Base-by-base conservation (phyloP, 2,888 invertebrate genomes). In the Drosophila rubida region DNA sequence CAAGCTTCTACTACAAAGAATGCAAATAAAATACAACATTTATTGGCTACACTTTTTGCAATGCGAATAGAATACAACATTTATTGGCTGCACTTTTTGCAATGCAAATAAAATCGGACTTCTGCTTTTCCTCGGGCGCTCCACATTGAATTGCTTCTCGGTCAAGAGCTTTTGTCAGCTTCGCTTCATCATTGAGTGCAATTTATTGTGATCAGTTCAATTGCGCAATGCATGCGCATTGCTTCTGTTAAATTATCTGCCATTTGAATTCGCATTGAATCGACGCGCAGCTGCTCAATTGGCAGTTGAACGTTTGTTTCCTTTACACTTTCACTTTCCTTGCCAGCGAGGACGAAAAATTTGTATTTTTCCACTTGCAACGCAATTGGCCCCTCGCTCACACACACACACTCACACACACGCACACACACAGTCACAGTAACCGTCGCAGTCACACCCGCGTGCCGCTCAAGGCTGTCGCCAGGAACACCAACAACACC, bases 401-500 rank as follows among this genome's bases (percentile, higher is more conserved):
- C 46, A 51, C 41, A 42, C 30, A 44, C 44, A 37, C 42, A 32
- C 35, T 25, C 16, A 46, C 13, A 39, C n/a, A 41, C 8, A 27
- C 7, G 14, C 14, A 16, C 6, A 23, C 2, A 14, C 37, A 14
- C 41, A 53, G n/a, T 4, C 32, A 19, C 25, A 13, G 16, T 19
- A 13, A 41, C 41, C 41, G 16, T 19, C 41, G 23, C 44, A 44
- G 4, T n/a, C 44, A 44, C 44, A 37, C 35, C 27, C 13, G 23
- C 42, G 22, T 45, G 39, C 48, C 13, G 32, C 30, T 55, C 48
- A 73, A 73, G 62, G 74, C 58, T 69, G 58, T 16, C 76, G 76
- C 72, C 82, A 25, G 8, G 16, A 32, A 32, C 32, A 30, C 4
- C 30, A 32, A n/a, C 32, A 69, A 73, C 69, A 79, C 77, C 83